Conservation (phyloP, 2,888 invertebrate species). For the Macrophya annulata region DNA sequence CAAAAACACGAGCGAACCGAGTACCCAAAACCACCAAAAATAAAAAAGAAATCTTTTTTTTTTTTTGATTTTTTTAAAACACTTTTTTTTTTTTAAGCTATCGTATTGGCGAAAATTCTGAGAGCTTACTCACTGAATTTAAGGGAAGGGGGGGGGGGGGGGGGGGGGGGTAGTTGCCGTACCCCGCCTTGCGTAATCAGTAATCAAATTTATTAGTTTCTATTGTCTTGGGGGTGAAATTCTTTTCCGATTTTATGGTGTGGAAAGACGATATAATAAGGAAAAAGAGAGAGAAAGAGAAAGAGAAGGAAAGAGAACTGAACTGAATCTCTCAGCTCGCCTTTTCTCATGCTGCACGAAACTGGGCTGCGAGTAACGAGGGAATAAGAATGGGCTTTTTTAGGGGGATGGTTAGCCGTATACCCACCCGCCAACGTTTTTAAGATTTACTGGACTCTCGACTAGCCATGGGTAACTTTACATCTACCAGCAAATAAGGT, state of each 20-base stretch:
- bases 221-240: constrained; percentile 78
- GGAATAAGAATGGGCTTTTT: constrained; percentile 76
- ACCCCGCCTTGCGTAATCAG: constrained; percentile 72
- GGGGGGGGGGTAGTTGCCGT: too few species aligned
- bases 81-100: not conserved
- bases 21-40: not conserved
- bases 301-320: too few species aligned
- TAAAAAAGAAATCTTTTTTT: too few species aligned
- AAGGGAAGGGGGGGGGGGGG: not conserved
- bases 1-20: not conserved
- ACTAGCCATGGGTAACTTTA: constrained; percentile 74
- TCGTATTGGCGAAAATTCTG: not conserved
- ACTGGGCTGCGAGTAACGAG: constrained; percentile 76
- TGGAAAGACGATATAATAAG: constrained; percentile 80
- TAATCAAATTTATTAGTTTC: constrained; percentile 80
- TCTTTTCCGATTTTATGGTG: constrained; percentile 80
- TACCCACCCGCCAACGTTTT: constrained; percentile 42
- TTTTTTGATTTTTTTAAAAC: not conserved
- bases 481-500: constrained; percentile 64
- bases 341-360: constrained; percentile 62
- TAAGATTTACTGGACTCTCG: constrained; percentile 77
- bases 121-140: not conserved
- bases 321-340: constrained; percentile 5
- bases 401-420: constrained; percentile 24
- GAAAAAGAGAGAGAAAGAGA: constrained; percentile 74